phyloP scores from a whole-genome alignment of 2,113 vertebrate genomes.

The Peucedramus taeniatus region DNA sequence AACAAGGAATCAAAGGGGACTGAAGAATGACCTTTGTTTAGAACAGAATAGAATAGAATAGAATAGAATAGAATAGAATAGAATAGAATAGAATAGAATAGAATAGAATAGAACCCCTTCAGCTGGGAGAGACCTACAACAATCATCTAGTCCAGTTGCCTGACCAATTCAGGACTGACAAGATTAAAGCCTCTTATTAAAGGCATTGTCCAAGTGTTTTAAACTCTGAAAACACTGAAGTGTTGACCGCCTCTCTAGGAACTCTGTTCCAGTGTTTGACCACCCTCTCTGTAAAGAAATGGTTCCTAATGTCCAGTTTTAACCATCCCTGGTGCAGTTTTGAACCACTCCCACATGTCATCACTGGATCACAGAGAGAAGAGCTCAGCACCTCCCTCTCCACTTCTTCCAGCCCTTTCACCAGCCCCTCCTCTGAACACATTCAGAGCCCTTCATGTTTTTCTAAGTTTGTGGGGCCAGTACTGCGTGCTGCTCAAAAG shows the following conservation, averaged over 20 bases:
- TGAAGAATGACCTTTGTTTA: neutral
- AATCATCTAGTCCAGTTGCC: neutral
- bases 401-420: neutral
- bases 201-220: neutral
- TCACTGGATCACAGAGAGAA: neutral
- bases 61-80: neutral
- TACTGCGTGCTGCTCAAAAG: neutral
- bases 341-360: neutral
- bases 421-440: neutral
- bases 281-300: neutral
- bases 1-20: neutral
- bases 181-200: neutral
- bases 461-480: neutral
- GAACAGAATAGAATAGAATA: neutral
- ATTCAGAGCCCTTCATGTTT: neutral
- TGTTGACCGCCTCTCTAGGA: neutral
- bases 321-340: neutral
- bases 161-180: neutral
- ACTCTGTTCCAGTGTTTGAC: neutral
- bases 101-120: neutral
- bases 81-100: neutral
- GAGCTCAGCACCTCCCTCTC: neutral
- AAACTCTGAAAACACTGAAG: neutral
- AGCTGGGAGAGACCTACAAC: neutral
- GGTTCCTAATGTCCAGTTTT: neutral